Percentiles rank a stretch among this genome's conserved stretches.
Conservation (phyloP, 2,888 invertebrate species). For the Tipula helvola region DNA sequence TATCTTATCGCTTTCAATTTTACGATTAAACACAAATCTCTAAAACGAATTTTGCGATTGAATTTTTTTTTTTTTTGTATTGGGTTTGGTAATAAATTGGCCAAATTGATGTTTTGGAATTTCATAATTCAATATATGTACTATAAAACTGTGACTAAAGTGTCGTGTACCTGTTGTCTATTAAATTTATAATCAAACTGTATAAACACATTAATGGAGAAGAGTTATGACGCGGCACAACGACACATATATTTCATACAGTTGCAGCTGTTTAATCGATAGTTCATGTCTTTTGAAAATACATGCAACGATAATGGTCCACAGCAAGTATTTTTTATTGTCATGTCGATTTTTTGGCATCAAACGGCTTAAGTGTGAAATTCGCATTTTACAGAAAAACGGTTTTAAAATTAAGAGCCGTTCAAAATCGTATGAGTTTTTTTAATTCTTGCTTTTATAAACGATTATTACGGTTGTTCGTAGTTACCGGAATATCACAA, state of each 20-base stretch:
- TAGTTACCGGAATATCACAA: too few species aligned
- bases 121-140: not conserved
- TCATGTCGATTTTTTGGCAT: not conserved
- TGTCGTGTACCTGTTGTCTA: not conserved
- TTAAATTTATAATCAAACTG: not conserved
- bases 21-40: not conserved
- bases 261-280: not conserved
- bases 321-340: not conserved
- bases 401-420: too few species aligned
- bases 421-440: too few species aligned
- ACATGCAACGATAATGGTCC: not conserved
- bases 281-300: not conserved
- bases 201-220: not conserved
- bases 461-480: too few species aligned
- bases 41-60: not conserved
- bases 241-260: not conserved
- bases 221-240: not conserved
- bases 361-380: too few species aligned
- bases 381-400: too few species aligned
- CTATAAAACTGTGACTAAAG: not conserved
- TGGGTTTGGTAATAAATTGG: not conserved
- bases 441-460: too few species aligned
- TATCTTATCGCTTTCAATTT: not conserved
- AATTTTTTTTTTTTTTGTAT: not conserved
- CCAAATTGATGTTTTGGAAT: not conserved